phyloP scores from a whole-genome alignment of 2,888 invertebrate species.

The Sminthurides aquaticus region DNA sequence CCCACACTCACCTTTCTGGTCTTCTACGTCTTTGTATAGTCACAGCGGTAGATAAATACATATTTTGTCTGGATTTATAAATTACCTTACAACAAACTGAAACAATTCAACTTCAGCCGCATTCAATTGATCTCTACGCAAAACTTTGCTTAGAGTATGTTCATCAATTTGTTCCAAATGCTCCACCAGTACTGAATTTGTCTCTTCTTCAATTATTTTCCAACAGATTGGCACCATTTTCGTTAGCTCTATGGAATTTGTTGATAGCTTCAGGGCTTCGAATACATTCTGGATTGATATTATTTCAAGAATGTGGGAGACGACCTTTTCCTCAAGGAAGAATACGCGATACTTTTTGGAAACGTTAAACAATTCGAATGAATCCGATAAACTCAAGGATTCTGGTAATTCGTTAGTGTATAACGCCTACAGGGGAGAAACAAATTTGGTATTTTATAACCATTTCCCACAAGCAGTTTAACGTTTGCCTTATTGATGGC shows the following conservation, averaged over 20 bases:
- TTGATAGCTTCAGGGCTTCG: constrained; percentile 34
- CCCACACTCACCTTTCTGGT: no score
- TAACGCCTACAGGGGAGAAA: constrained; percentile 25
- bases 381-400: constrained; percentile 27
- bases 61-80: no score
- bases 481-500: no score
- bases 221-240: constrained; percentile 32
- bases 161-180: constrained; percentile 31
- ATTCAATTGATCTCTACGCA: constrained; percentile 34
- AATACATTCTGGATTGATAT: constrained; percentile 34
- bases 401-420: constrained; percentile 39
- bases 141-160: constrained; percentile 26
- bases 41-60: no score
- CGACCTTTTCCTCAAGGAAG: constrained; percentile 31
- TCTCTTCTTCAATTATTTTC: constrained; percentile 35
- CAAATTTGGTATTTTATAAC: not conserved
- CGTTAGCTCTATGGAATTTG: constrained; percentile 31
- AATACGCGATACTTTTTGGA: constrained; percentile 33
- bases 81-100: constrained; percentile 34
- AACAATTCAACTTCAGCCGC: constrained; percentile 35
- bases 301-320: constrained; percentile 27
- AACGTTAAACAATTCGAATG: constrained; percentile 34
- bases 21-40: no score
- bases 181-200: constrained; percentile 26
- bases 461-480: no score